These are phyloP conservation scores for Phallusia fumigata DNA, from an alignment of 23 tunicate genomes.

Conservation along the genomic window DNA sequence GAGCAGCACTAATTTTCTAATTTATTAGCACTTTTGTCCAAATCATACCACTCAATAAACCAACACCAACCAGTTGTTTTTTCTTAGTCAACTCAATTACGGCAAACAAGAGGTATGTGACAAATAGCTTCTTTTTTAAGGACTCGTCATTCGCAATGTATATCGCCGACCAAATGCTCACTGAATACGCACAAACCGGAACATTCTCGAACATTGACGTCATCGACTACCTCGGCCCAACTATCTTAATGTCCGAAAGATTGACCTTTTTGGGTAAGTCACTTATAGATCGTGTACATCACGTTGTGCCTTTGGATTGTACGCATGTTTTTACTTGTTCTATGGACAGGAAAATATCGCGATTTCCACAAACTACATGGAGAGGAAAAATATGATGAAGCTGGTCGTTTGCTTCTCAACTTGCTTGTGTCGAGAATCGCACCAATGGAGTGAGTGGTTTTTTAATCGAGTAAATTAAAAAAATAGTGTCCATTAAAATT, in stretches of 20 bases:
- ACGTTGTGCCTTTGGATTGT: no score
- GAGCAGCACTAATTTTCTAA: no score
- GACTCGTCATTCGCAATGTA: slow-evolving; percentile 68
- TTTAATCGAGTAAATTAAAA: no score
- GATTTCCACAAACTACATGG: slow-evolving; percentile 75
- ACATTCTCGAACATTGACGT: slow-evolving; percentile 54
- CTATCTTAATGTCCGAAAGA: slow-evolving; percentile 64
- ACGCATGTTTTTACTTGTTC: no score
- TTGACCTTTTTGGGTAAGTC: slow-evolving; percentile 44
- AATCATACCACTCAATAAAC: no score
- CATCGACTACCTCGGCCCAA: slow-evolving; percentile 79
- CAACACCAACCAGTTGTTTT: no score
- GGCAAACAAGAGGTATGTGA: no score
- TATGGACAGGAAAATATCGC: slow-evolving; percentile 60
- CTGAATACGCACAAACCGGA: slow-evolving; percentile 65
- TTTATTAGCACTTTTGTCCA: no score
- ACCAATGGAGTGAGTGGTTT: slow-evolving; percentile 48
- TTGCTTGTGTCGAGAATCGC: slow-evolving; percentile 62
- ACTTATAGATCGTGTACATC: no score
- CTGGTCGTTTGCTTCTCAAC: slow-evolving; percentile 53
- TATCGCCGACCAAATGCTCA: slow-evolving; percentile 75
- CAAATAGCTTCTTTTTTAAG: background rate
- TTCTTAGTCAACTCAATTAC: no score
- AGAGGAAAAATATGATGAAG: slow-evolving; percentile 52
- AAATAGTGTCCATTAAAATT: no score